A percentile compares a stretch with the other conserved stretches of the same genome.
phyloP scores from a whole-genome alignment of 1,140 invertebrate species.

The Diachasmimorpha longicaudata region DNA sequence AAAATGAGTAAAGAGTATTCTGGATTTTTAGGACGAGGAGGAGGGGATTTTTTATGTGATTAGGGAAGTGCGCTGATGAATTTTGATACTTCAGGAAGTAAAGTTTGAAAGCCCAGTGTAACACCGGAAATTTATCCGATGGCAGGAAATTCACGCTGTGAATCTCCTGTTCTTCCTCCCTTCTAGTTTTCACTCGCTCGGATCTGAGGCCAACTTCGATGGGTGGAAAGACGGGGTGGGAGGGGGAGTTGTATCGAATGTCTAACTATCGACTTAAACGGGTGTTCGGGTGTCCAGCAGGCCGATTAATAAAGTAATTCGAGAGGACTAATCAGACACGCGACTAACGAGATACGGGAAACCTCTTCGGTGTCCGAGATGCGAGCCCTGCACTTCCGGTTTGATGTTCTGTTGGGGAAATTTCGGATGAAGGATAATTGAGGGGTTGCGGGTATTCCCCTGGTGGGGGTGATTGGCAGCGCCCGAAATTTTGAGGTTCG shows the following conservation, averaged over 20 bases:
- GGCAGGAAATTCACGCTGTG: neutral
- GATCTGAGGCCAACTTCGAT: too few relatives aligned
- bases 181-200: neutral
- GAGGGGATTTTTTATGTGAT: neutral
- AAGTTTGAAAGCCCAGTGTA: neutral
- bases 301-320: slow-evolving; percentile 43
- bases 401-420: neutral
- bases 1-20: too few relatives aligned
- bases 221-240: neutral
- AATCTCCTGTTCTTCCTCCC: neutral
- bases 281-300: slow-evolving; percentile 32
- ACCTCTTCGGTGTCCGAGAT: neutral
- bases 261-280: slow-evolving; percentile 26
- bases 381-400: neutral
- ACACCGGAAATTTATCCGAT: neutral
- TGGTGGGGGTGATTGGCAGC: too few relatives aligned
- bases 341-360: slow-evolving; percentile 34
- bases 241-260: neutral
- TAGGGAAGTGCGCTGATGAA: neutral
- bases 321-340: slow-evolving; percentile 38
- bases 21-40: too few relatives aligned
- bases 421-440: neutral
- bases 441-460: too few relatives aligned
- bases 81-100: neutral
- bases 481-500: too few relatives aligned